These are phyloP conservation scores for Carposina sasakii DNA, from an alignment of 1,140 invertebrate genomes.

Conservation along the genomic window DNA sequence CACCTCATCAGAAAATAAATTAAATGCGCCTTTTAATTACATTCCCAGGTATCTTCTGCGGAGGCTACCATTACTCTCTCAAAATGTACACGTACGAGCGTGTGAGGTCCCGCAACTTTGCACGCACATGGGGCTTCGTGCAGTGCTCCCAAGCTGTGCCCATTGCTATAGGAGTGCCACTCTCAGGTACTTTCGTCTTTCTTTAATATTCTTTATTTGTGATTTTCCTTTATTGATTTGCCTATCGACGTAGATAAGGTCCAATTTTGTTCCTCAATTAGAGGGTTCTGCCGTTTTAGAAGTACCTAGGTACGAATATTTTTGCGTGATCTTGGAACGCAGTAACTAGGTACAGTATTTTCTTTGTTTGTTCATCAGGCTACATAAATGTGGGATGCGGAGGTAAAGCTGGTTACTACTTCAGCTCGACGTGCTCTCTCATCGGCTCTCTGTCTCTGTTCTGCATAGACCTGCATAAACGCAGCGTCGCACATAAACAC, in stretches of 20 bases:
- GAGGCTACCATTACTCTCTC: slow-evolving; percentile 89
- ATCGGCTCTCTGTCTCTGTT: slow-evolving; percentile 84
- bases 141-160: slow-evolving; percentile 90
- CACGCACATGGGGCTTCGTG: slow-evolving; percentile 91
- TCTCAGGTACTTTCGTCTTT: slow-evolving; percentile 77
- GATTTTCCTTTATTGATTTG: too few relatives aligned
- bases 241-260: too few relatives aligned
- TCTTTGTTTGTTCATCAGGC: too few relatives aligned
- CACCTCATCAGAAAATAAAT: too few relatives aligned
- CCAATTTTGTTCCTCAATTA: too few relatives aligned
- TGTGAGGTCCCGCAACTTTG: slow-evolving; percentile 88
- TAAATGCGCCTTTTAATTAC: too few relatives aligned
- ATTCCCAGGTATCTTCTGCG: slow-evolving; percentile 82
- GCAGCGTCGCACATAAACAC: slow-evolving; percentile 81
- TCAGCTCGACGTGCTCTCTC: slow-evolving; percentile 84
- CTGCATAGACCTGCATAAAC: slow-evolving; percentile 84
- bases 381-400: slow-evolving; percentile 85
- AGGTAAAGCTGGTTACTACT: slow-evolving; percentile 85
- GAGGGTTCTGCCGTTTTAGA: too few relatives aligned
- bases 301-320: too few relatives aligned
- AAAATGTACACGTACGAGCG: slow-evolving; percentile 93
- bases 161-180: slow-evolving; percentile 88
- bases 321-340: too few relatives aligned
- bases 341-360: too few relatives aligned
- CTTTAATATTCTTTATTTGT: too few relatives aligned